Evolutionary conservation across 2,113 vertebrate genomes (phyloP).

Genomic region (Engraulis encrasicolus): DNA sequence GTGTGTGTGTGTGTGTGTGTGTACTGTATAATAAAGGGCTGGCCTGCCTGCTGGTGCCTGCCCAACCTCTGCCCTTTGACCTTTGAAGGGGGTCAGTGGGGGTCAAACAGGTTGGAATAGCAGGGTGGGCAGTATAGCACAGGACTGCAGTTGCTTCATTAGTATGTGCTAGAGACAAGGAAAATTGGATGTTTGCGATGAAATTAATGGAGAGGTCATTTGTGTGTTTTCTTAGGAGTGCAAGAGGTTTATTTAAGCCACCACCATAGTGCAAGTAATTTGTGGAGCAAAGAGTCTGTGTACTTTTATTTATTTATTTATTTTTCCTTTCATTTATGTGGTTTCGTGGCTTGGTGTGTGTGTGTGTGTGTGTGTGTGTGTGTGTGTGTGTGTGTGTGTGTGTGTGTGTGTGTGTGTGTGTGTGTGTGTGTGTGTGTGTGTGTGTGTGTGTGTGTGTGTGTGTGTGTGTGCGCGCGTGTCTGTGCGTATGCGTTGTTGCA

Average conservation of each 20-base stretch:
- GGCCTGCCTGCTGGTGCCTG: not conserved
- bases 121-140: no score
- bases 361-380: no score
- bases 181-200: not conserved
- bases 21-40: no score
- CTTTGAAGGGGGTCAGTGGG: not conserved
- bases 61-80: slow-evolving; percentile 14
- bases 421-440: not conserved
- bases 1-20: no score
- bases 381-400: not conserved
- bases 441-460: not conserved
- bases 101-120: slow-evolving; percentile 12
- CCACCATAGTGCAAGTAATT: not conserved
- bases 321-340: no score
- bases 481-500: no score
- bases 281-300: not conserved
- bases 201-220: slow-evolving; percentile 9
- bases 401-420: slow-evolving; percentile 5
- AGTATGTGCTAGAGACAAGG: not conserved
- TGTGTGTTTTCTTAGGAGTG: not conserved
- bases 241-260: not conserved
- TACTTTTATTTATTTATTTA: no score
- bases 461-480: no score
- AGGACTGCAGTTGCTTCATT: not conserved
- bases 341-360: no score